Conservation (phyloP, 92 coral and sea anemone genomes). For the Pocillopora meandrina region DNA sequence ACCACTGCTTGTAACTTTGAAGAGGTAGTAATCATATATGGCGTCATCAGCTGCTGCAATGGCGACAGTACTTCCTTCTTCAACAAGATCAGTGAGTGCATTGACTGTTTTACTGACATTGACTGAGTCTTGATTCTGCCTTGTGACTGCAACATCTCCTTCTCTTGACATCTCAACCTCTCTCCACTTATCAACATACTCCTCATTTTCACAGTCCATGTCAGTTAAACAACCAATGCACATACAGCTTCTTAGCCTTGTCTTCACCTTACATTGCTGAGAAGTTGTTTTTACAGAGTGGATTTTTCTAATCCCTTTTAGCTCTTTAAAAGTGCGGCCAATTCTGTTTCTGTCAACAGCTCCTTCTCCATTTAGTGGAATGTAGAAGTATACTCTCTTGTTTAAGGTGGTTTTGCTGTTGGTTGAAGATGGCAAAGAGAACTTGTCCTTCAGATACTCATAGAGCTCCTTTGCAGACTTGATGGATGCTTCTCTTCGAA, state of each 20-base stretch:
- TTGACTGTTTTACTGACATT: conserved; percentile 44
- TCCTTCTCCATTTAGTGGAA: conserved; percentile 46
- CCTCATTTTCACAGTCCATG: conserved; percentile 53
- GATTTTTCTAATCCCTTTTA: conserved; percentile 41
- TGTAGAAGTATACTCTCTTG: conserved; percentile 32
- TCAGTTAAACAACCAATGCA: conserved; percentile 32
- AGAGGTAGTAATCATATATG: conserved; percentile 48
- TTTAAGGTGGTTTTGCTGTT: conserved; percentile 28
- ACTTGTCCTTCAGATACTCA: conserved; percentile 27
- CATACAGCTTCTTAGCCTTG: conserved; percentile 29
- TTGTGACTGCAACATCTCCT: conserved; percentile 52
- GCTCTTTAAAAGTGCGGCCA: conserved; percentile 26
- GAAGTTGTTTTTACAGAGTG: conserved; percentile 43
- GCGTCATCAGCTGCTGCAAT: conserved; percentile 67
- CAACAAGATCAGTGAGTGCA: neutral
- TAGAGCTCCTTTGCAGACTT: conserved; percentile 33
- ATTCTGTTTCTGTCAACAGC: conserved; percentile 36
- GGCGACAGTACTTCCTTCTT: conserved; percentile 20
- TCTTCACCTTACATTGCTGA: conserved; percentile 26
- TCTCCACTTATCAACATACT: conserved; percentile 62
- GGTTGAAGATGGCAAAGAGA: conserved; percentile 41
- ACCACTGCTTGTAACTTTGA: conserved; percentile 59
- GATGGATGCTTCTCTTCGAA: conserved; percentile 40
- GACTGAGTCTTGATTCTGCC: conserved; percentile 24
- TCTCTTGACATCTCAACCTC: conserved; percentile 49